Base-by-base conservation (phyloP, 2,113 vertebrate species). In the Myanophis thanlyinensis region DNA sequence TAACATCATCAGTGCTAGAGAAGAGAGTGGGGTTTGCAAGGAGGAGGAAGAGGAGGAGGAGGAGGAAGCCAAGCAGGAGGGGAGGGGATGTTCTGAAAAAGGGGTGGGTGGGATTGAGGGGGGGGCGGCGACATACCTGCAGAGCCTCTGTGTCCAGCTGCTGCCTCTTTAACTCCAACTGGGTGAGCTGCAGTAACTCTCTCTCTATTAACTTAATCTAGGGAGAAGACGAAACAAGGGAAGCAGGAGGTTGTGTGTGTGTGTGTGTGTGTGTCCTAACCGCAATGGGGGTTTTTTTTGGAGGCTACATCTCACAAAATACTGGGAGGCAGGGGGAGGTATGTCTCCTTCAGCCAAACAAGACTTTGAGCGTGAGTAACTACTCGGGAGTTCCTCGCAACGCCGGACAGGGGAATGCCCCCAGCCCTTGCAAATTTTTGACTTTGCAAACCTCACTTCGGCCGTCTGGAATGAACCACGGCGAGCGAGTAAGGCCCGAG, bases 171-270 rank as follows among this genome's bases (percentile, higher is more conserved):
- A 99, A 97, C 97, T 99, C 99, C 98, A 99, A 98, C 97, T 98
- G 98, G 97, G 99, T 99, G 98, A 99, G 96, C 98, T 99, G 99
- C 98, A 98, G 98, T 98, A 99, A 99, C 97, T 99, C 99, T 97
- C 95, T 98, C 97, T 99, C 99, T 98, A 99, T 99, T 98, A 99
- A 98, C 97, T 98, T 99, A 98, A 99, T 99, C 99, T 99, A 99
- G 97, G 98, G 97, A 98, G 97, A 98, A 99, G 98, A 99, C 1
- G 98, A 98, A 97, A 99, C 93, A 98, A 96, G 92, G 52, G 22
- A 35, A 15, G 40, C 10, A 44, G 18, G 4, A 10, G 35, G 47
- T 91, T 49, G 0, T 11, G 73, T n/a, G 12, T 13, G 30, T 67
- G 27, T 23, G 27, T 62, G 48, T 49, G 48, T 49, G 48, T 49